Evolutionary conservation across 2,888 invertebrate species (phyloP).

Genomic region (Tenthredo notha): DNA sequence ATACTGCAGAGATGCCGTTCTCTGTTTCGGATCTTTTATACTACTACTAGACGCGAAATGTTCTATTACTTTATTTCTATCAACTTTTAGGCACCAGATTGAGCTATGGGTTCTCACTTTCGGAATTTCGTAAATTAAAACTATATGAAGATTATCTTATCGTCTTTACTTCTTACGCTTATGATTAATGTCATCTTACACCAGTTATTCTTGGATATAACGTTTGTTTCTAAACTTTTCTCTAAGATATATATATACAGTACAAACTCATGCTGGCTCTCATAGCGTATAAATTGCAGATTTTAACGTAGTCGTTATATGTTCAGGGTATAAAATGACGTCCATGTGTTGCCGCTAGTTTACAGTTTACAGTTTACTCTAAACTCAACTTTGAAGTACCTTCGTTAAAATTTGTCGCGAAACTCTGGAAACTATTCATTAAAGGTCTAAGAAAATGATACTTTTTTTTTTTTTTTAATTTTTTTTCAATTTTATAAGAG

Average conservation of each 20-base stretch:
- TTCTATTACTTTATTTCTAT: not conserved
- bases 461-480: not conserved
- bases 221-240: not conserved
- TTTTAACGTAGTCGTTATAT: conserved; percentile 1
- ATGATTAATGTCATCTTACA: not conserved
- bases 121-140: not conserved
- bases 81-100: not conserved
- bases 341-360: conserved; percentile 24
- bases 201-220: not conserved
- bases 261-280: no score
- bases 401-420: conserved; percentile 40
- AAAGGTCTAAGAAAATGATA: conserved; percentile 9
- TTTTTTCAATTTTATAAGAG: not conserved
- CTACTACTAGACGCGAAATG: not conserved
- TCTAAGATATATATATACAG: no score
- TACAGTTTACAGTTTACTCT: conserved; percentile 29
- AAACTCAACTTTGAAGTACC: conserved; percentile 41
- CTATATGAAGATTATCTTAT: not conserved
- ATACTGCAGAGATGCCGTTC: not conserved
- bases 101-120: not conserved
- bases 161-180: not conserved
- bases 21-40: conserved; percentile 12
- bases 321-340: not conserved
- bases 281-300: not conserved
- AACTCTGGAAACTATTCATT: conserved; percentile 14